Base-by-base conservation (phyloP, 2,797 vertebrate species). In the Siniperca undulata region DNA sequence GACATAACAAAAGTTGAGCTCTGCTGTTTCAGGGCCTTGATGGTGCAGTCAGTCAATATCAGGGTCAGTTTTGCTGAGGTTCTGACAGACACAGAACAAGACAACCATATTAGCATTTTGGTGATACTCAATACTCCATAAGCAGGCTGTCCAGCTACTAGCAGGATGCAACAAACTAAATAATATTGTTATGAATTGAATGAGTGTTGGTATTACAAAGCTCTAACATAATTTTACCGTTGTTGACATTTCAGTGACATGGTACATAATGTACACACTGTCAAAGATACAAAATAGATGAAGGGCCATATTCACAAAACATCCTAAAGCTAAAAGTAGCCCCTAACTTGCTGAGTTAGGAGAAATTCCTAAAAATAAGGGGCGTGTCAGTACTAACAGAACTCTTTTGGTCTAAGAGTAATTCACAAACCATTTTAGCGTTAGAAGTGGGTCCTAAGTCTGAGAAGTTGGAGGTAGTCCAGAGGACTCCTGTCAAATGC, bases 31-130 rank as follows among this genome's bases (percentile, higher is more conserved):
- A 73, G 77, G 70, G 30, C 24, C 58, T 83, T 73, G 76, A 65
- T 77, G 80, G 68, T 83, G 62, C 62, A 84, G 78, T 90, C 72
- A 86, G 79, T 91, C 72, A 79, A 78, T 83, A 83, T 78, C 71
- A 83, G 75, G 80, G 84, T 91, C 74, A 86, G 38, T 34, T 20
- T 16, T 48, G 22, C 22, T 38, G 42, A 16, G 34, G 19, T 42
- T 53, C 27, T 56, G 27, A 61, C 3, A 52, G 16, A 50, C 5
- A 67, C 24, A 36, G 22, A 30, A 71, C n/a, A 20, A 42, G 2
- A 27, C 6, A 53, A 20, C 6, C 27, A 20, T 59, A 9, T 76
- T n/a, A 56, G 44, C 30, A 44, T 70, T 24, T 30, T 52, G 46
- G n/a, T 53, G 14, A 36, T 40, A n/a, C 24, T 56, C 68, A 55